phyloP scores from a whole-genome alignment of 2,113 vertebrate genomes.

The Corvus moneduloides region DNA sequence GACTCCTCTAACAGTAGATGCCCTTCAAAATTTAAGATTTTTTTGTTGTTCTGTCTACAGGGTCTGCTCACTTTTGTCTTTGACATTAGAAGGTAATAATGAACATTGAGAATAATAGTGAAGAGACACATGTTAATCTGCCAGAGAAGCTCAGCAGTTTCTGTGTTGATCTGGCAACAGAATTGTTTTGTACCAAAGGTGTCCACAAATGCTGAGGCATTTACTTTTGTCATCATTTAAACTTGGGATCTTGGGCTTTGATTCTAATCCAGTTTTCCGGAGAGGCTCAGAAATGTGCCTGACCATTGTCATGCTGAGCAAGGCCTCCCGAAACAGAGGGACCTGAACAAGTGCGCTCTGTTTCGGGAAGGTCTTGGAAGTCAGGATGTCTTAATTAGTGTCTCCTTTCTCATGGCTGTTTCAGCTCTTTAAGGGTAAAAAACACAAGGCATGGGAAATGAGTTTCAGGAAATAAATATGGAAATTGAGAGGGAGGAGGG shows the following conservation, averaged over 20 bases:
- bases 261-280: constrained; percentile 7
- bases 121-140: background rate
- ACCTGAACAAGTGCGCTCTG: background rate
- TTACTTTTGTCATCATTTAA: background rate
- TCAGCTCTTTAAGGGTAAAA: background rate
- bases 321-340: background rate
- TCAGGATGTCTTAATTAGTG: constrained; percentile 2
- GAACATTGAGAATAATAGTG: background rate
- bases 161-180: background rate
- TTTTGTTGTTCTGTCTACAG: background rate
- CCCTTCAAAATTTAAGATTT: background rate
- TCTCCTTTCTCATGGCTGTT: background rate
- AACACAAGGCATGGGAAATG: fast-evolving
- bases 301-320: background rate
- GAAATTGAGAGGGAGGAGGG: background rate
- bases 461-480: background rate
- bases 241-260: background rate
- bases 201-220: background rate
- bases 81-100: background rate
- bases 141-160: background rate
- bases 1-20: background rate
- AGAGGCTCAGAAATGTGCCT: background rate
- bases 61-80: background rate
- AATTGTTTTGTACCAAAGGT: background rate
- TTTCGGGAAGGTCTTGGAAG: background rate